Evolutionary conservation across 2,888 invertebrate genomes (phyloP).

Genomic region (Hydriomena furcata): DNA sequence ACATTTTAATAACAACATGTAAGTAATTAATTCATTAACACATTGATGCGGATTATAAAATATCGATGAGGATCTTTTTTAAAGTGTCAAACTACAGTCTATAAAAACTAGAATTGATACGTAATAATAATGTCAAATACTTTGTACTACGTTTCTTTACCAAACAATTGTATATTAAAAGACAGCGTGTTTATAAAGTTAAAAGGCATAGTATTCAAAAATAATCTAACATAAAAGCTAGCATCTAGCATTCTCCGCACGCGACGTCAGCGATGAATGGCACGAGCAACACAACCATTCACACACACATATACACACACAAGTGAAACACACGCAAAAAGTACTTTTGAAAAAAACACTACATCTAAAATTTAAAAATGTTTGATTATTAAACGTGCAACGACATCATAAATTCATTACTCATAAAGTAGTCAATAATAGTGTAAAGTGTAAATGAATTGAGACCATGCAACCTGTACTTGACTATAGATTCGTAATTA

Average conservation of each 20-base stretch:
- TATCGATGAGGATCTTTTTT: slow-evolving; percentile 26
- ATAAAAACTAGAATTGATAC: slow-evolving; percentile 53
- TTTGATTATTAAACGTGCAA: slow-evolving; percentile 40
- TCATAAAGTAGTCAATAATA: slow-evolving; percentile 46
- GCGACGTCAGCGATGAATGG: slow-evolving; percentile 44
- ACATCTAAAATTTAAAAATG: slow-evolving; percentile 36
- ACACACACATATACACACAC: slow-evolving; percentile 10
- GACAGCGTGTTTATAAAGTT: slow-evolving; percentile 20
- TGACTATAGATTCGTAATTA: slow-evolving; percentile 41
- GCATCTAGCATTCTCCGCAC: slow-evolving; percentile 30
- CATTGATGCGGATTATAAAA: slow-evolving; percentile 26
- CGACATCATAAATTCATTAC: slow-evolving; percentile 40
- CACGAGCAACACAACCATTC: slow-evolving; percentile 40
- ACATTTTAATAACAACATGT: slow-evolving; percentile 27
- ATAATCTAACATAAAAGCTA: slow-evolving; percentile 29
- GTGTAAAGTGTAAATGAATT: slow-evolving; percentile 48
- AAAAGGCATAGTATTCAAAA: slow-evolving; percentile 24
- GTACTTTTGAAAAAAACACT: slow-evolving; percentile 44
- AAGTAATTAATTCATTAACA: slow-evolving; percentile 15
- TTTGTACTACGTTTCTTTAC: slow-evolving; percentile 53
- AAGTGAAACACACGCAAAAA: slow-evolving; percentile 31
- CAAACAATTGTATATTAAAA: slow-evolving; percentile 29
- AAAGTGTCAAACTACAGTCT: slow-evolving; percentile 36
- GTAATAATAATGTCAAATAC: slow-evolving; percentile 52
- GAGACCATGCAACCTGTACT: slow-evolving; percentile 56